Percentiles rank a stretch among this genome's conserved stretches.
Evolutionary conservation across 2,797 vertebrate species (phyloP).

Genomic region (Enteromius paludinosus): DNA sequence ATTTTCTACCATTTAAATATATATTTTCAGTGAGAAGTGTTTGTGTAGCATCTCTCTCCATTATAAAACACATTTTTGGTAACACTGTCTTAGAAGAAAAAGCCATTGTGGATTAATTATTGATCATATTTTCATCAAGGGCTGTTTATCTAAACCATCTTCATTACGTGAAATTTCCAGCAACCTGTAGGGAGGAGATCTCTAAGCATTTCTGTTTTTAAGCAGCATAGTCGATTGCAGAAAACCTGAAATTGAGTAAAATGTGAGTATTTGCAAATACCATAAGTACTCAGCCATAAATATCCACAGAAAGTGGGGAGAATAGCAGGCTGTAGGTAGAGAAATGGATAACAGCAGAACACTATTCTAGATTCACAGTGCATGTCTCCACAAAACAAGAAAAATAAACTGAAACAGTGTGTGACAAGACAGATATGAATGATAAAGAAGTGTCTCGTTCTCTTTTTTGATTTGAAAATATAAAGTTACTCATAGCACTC

Average conservation of each 20-base stretch:
- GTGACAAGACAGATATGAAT: neutral
- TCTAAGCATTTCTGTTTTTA: neutral
- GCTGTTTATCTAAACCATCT: conserved; percentile 4
- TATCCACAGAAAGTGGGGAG: neutral
- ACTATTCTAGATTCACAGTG: conserved; percentile 47
- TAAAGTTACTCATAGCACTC: neutral
- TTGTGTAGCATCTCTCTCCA: neutral
- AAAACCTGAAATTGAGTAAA: conserved; percentile 17
- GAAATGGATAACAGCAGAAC: conserved; percentile 21
- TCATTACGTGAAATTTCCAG: neutral
- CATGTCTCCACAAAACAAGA: conserved; percentile 43
- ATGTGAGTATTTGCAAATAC: conserved; percentile 11
- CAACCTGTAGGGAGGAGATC: neutral
- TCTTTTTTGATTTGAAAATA: neutral
- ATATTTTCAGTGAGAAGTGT: conserved; percentile 3
- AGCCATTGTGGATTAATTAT: neutral
- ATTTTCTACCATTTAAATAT: conserved; percentile 13
- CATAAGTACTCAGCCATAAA: neutral
- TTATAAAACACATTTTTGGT: conserved; percentile 27
- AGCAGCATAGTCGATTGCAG: neutral
- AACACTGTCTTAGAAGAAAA: conserved; percentile 3
- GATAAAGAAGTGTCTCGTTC: conserved; percentile 3
- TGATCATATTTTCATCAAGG: neutral
- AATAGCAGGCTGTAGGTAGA: neutral
- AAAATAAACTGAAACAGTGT: neutral